A percentile compares a stretch with the other conserved stretches of the same genome.
Evolutionary conservation across 2,113 vertebrate genomes (phyloP).

Genomic region (crab-eating macaque (Macaca fascicularis)): T2T-MFA8v1.1 NC_088379.1:141743001-141743500

Average conservation of each 20-base stretch:
- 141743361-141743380: background rate
- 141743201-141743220: slow-evolving; percentile 75
- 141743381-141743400: background rate
- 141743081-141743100: slow-evolving; percentile 23
- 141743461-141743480: background rate
- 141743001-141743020: slow-evolving; percentile 46
- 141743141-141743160: slow-evolving; percentile 46
- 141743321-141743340: slow-evolving; percentile 23
- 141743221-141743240: slow-evolving; percentile 60
- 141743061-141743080: slow-evolving; percentile 44
- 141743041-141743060: slow-evolving; percentile 56
- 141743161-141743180: slow-evolving; percentile 57
- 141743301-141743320: slow-evolving; percentile 53
- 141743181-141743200: slow-evolving; percentile 64
- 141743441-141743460: background rate
- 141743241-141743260: slow-evolving; percentile 49
- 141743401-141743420: background rate
- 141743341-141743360: slow-evolving; percentile 37
- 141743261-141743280: slow-evolving; percentile 42
- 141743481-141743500: background rate
- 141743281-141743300: slow-evolving; percentile 50
- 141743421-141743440: background rate
- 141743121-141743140: slow-evolving; percentile 61
- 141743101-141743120: slow-evolving; percentile 68
- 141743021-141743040: slow-evolving; percentile 55